Conservation (phyloP, 2,113 vertebrate species). For the Otis tarda region DNA sequence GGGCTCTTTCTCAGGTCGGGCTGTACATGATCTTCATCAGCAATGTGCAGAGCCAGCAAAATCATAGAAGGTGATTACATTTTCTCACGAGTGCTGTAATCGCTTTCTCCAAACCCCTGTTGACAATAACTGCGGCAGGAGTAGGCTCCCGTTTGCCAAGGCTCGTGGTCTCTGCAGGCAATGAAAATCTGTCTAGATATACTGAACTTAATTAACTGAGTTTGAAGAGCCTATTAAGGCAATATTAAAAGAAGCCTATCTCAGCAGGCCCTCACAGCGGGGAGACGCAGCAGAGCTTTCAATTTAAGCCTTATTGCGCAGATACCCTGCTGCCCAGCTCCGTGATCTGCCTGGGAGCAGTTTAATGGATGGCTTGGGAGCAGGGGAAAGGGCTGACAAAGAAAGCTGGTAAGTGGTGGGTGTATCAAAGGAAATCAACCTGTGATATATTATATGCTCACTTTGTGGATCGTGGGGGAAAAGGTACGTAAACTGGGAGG, state of each 20-base stretch:
- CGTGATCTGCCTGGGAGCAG: not conserved
- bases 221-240: conserved; percentile 73
- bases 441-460: conserved; percentile 30
- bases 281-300: conserved; percentile 31
- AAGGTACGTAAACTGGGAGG: not conserved
- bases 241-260: conserved; percentile 65
- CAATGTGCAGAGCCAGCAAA: not conserved
- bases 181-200: conserved; percentile 41
- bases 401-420: not conserved
- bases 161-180: conserved; percentile 23
- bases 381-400: not conserved
- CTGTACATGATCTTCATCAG: not conserved
- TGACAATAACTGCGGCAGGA: not conserved
- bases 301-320: conserved; percentile 53
- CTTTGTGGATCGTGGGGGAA: not conserved
- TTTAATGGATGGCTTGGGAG: conserved; percentile 19
- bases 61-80: not conserved
- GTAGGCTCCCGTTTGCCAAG: conserved; percentile 12
- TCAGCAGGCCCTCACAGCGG: conserved; percentile 41
- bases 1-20: not conserved
- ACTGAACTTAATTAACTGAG: conserved; percentile 74
- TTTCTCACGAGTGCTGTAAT: conserved; percentile 15
- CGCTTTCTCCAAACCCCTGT: not conserved
- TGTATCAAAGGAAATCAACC: conserved; percentile 45
- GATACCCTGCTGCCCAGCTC: conserved; percentile 28